These are phyloP conservation scores for Planiliza haematocheilus DNA, from an alignment of 2,113 vertebrate genomes.

Conservation along the genomic window DNA sequence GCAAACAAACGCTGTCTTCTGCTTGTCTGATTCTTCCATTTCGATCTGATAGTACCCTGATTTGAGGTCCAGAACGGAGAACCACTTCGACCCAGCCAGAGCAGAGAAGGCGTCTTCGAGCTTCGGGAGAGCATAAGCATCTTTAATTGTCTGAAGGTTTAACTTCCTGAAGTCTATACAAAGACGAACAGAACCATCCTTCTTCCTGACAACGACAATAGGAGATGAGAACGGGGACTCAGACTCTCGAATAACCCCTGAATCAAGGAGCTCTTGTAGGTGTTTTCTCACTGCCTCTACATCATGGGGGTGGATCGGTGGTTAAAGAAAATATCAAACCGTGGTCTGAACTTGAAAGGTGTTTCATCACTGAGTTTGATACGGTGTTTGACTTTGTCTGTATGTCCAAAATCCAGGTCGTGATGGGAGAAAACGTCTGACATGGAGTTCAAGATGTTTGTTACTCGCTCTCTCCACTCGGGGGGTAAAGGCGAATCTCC, in stretches of 20 bases:
- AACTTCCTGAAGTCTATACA: neutral
- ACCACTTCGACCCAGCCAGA: neutral
- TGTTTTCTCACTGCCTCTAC: no score
- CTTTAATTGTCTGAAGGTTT: neutral
- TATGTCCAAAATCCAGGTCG: neutral
- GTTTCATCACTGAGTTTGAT: neutral
- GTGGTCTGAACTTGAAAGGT: neutral
- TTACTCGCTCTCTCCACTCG: no score
- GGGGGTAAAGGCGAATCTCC: no score
- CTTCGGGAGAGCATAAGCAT: neutral
- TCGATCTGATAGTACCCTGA: neutral
- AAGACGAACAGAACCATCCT: neutral
- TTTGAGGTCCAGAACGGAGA: neutral
- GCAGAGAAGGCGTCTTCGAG: neutral
- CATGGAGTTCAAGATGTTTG: neutral
- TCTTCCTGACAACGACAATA: neutral
- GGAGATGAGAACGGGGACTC: neutral
- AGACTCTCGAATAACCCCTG: neutral
- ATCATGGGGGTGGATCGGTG: no score
- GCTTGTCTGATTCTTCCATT: neutral
- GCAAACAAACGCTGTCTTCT: neutral
- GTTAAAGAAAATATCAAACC: no score
- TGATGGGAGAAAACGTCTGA: constrained; percentile 1
- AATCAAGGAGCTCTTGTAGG: neutral
- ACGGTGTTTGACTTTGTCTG: neutral